phyloP scores from a whole-genome alignment of 2,113 vertebrate genomes.

The Triplophysa tibetana region DNA sequence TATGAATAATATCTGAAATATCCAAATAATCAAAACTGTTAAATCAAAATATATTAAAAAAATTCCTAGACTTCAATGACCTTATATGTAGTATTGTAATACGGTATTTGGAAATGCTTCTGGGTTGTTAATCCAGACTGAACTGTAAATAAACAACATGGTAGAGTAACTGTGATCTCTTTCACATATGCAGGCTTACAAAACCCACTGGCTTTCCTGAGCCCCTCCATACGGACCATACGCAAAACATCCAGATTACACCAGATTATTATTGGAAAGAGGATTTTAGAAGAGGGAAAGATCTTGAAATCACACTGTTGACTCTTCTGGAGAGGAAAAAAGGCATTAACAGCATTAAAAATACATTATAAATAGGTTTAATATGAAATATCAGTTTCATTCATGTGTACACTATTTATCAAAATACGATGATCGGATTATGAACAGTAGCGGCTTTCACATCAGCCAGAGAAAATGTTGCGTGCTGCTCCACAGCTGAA shows the following conservation, averaged over 20 bases:
- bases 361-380: constrained; percentile 10
- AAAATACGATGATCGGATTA: constrained; percentile 21
- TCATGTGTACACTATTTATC: neutral
- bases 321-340: neutral
- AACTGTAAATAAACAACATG: neutral
- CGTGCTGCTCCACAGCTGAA: neutral
- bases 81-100: neutral
- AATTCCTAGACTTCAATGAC: too few relatives aligned
- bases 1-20: too few relatives aligned
- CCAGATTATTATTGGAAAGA: constrained; percentile 44
- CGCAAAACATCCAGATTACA: constrained; percentile 44
- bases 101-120: neutral
- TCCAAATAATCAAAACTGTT: too few relatives aligned
- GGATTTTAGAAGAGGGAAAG: constrained; percentile 35
- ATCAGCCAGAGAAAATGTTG: neutral
- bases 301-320: constrained; percentile 40
- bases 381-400: neutral
- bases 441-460: constrained; percentile 7
- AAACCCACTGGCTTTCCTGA: neutral
- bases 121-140: neutral
- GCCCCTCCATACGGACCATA: constrained; percentile 35
- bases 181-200: neutral
- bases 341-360: neutral
- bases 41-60: too few relatives aligned
- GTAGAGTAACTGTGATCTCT: neutral